Percentiles rank a stretch among this genome's conserved stretches.
These are phyloP conservation scores for Conus betulinus DNA, from an alignment of 1,140 invertebrate genomes.

Conservation along the genomic window DNA sequence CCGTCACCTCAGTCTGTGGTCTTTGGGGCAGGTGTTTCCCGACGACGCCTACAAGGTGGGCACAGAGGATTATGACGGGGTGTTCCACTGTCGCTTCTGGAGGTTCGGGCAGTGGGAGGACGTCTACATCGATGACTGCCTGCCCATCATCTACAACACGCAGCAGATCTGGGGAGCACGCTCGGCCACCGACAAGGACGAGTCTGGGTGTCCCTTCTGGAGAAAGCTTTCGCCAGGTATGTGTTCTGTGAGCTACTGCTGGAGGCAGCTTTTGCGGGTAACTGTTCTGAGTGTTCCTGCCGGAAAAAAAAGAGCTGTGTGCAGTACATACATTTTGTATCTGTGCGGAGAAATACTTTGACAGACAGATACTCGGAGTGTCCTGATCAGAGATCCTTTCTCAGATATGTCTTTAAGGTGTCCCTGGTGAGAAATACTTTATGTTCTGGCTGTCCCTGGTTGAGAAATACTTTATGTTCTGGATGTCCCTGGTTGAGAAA, in stretches of 20 bases:
- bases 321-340: too few relatives aligned
- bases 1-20: background rate
- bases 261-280: slow-evolving; percentile 40
- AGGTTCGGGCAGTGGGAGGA: slow-evolving; percentile 86
- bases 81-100: slow-evolving; percentile 85
- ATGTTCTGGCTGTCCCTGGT: too few relatives aligned
- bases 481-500: too few relatives aligned
- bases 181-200: slow-evolving; percentile 66
- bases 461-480: too few relatives aligned
- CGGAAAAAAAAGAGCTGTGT: too few relatives aligned
- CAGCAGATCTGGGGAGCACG: slow-evolving; percentile 77
- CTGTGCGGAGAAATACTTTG: too few relatives aligned
- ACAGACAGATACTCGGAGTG: too few relatives aligned
- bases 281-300: too few relatives aligned
- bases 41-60: slow-evolving; percentile 63
- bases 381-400: too few relatives aligned
- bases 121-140: slow-evolving; percentile 84
- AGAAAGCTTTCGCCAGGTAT: slow-evolving; percentile 89
- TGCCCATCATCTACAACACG: slow-evolving; percentile 80
- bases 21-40: slow-evolving; percentile 71
- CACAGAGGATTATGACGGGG: slow-evolving; percentile 65
- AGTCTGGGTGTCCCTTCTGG: slow-evolving; percentile 81
- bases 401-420: too few relatives aligned
- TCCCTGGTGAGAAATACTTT: too few relatives aligned
- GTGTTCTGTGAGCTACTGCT: slow-evolving; percentile 23